These are phyloP conservation scores for Copsychus sechellarum DNA, from an alignment of 2,113 vertebrate genomes.

Conservation along the genomic window DNA sequence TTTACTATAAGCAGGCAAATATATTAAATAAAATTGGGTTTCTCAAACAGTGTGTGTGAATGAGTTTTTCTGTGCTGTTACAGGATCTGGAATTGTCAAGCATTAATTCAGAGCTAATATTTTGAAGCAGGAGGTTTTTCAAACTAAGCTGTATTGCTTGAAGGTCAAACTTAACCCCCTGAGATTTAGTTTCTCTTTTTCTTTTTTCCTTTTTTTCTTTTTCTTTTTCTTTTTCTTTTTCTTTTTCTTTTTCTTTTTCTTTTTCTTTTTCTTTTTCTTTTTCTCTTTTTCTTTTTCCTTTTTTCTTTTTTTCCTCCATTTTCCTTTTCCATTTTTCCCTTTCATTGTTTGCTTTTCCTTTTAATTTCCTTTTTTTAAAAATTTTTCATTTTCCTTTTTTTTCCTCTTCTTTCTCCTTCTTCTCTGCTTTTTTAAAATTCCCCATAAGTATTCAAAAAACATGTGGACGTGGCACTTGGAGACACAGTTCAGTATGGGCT, in stretches of 20 bases:
- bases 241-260: rapidly evolving
- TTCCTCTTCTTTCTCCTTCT: neutral
- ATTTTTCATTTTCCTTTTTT: no score
- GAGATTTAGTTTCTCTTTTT: neutral
- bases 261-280: rapidly evolving
- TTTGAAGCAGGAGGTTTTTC: constrained; percentile 40
- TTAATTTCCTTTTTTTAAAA: neutral
- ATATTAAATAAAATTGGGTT: constrained; percentile 28
- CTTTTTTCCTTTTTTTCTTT: rapidly evolving
- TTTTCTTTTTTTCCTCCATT: rapidly evolving
- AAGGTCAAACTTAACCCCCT: neutral
- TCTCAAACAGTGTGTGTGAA: neutral
- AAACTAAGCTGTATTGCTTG: constrained; percentile 5
- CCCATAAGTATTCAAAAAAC: neutral
- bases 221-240: rapidly evolving
- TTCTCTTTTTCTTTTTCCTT: no score
- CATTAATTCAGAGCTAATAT: neutral
- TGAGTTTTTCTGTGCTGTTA: neutral
- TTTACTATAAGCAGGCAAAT: constrained; percentile 43
- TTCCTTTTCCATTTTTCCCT: rapidly evolving
- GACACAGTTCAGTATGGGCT: neutral
- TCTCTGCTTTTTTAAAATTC: neutral
- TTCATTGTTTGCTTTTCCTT: no score
- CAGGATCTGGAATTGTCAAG: neutral
- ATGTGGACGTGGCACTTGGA: neutral